phyloP scores from a whole-genome alignment of 2,113 vertebrate species.

The Plectropomus leopardus region DNA sequence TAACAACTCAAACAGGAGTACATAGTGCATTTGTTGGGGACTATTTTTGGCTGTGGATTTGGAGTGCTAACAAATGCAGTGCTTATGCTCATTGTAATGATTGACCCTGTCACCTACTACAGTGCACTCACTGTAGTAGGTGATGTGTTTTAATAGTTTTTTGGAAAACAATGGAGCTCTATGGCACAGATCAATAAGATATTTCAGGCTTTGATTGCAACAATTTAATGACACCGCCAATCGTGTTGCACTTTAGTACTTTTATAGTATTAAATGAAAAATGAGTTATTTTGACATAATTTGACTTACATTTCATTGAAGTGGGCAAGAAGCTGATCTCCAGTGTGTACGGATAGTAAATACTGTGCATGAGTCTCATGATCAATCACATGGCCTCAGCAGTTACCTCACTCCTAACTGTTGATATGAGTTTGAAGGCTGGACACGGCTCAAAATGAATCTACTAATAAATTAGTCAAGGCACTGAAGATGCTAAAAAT shows the following conservation, averaged over 20 bases:
- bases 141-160: conserved; percentile 6
- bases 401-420: neutral
- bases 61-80: neutral
- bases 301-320: neutral
- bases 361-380: neutral
- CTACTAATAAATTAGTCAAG: neutral
- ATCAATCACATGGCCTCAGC: neutral
- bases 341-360: neutral
- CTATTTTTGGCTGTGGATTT: neutral
- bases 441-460: neutral
- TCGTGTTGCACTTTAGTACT: neutral
- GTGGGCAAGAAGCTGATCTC: neutral
- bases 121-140: neutral
- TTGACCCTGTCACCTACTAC: neutral
- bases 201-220: neutral
- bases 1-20: too few relatives aligned
- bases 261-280: neutral
- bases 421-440: neutral
- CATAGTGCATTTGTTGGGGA: neutral
- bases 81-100: neutral
- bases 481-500: neutral
- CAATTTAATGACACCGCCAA: neutral
- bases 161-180: neutral
- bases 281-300: neutral
- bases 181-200: neutral